These are phyloP conservation scores for Cebus imitator DNA, from an alignment of 2,113 vertebrate species.

Conservation along the genomic window DNA sequence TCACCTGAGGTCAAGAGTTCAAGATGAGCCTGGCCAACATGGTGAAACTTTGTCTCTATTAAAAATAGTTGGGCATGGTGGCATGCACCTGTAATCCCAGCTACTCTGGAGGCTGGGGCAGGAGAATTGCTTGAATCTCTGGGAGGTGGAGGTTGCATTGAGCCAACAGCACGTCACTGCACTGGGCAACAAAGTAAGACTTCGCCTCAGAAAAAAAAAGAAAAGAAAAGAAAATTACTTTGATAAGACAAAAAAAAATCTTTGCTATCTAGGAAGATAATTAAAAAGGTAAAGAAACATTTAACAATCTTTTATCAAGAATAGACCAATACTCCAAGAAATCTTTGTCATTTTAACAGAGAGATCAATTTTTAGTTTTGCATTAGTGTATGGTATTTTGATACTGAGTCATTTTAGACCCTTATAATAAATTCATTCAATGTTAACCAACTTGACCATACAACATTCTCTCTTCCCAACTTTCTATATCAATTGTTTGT, in stretches of 20 bases:
- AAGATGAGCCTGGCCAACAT: too few species aligned
- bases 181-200: too few species aligned
- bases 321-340: neutral
- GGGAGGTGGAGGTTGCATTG: too few species aligned
- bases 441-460: neutral
- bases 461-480: neutral
- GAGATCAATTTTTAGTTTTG: neutral
- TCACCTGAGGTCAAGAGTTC: too few species aligned
- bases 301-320: neutral
- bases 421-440: neutral
- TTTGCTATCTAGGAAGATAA: neutral
- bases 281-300: neutral
- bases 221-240: neutral
- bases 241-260: neutral
- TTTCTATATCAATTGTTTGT: neutral
- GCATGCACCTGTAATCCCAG: too few species aligned
- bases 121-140: too few species aligned
- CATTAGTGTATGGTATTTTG: neutral
- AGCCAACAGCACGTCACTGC: too few species aligned
- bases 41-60: too few species aligned
- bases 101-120: too few species aligned
- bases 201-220: too few species aligned
- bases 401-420: neutral
- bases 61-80: too few species aligned
- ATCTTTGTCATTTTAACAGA: neutral